Conservation (phyloP, 2,888 invertebrate species). For the Epinotia nisella region DNA sequence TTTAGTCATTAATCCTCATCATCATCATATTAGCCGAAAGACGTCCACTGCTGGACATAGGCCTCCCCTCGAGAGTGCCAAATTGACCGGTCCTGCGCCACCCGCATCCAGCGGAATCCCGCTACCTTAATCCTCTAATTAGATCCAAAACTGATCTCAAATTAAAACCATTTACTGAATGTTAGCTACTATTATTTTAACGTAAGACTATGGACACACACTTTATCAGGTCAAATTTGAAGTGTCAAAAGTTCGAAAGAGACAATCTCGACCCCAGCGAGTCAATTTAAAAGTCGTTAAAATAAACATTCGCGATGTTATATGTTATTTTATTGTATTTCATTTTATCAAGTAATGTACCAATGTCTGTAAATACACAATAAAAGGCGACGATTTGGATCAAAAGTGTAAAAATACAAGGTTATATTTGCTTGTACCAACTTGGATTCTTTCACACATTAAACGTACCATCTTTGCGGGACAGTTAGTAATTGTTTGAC, state of each 20-base stretch:
- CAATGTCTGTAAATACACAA: constrained; percentile 38
- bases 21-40: too few relatives aligned
- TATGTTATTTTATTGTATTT: constrained; percentile 41
- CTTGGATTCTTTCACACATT: neutral
- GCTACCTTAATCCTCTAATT: too few relatives aligned
- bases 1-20: too few relatives aligned
- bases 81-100: too few relatives aligned
- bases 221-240: constrained; percentile 62
- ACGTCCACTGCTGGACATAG: too few relatives aligned
- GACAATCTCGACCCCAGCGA: constrained; percentile 58
- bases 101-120: too few relatives aligned
- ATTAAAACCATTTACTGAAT: too few relatives aligned
- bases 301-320: constrained; percentile 61
- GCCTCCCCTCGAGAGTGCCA: too few relatives aligned
- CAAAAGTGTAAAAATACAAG: constrained; percentile 31
- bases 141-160: too few relatives aligned
- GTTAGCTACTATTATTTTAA: neutral
- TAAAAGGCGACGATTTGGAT: constrained; percentile 40
- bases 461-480: neutral
- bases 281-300: constrained; percentile 78
- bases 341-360: constrained; percentile 40
- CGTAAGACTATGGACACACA: constrained; percentile 59
- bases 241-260: constrained; percentile 77
- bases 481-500: neutral
- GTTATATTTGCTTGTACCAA: neutral